phyloP scores from a whole-genome alignment of 2,797 vertebrate species.

The Smutsia temminckii region DNA sequence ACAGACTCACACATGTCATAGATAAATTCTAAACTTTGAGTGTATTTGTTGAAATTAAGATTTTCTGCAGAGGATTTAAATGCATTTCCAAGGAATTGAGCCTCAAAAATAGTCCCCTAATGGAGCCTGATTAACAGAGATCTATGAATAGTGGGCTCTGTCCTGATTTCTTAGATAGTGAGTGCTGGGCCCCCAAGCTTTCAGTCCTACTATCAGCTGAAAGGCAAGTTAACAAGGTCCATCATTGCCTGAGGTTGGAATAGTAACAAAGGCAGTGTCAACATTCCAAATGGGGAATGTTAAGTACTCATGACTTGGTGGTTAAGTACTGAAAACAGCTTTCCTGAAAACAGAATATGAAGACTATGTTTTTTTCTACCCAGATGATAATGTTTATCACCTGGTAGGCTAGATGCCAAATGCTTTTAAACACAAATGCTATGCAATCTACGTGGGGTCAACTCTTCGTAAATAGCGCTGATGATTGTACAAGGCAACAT shows the following conservation, averaged over 20 bases:
- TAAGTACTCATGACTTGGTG: not conserved
- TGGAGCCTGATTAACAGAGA: not conserved
- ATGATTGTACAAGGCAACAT: not conserved
- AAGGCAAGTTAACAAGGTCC: not conserved
- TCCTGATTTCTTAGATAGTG: not conserved
- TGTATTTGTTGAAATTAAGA: constrained; percentile 28
- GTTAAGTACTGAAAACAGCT: constrained; percentile 45
- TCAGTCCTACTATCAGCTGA: not conserved
- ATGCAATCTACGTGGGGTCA: not conserved
- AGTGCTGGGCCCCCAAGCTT: not conserved
- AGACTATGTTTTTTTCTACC: not conserved
- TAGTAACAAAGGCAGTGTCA: not conserved
- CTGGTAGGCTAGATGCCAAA: not conserved
- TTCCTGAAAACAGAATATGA: constrained; percentile 37
- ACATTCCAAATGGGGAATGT: not conserved
- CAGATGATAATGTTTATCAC: constrained; percentile 8
- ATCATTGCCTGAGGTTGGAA: not conserved
- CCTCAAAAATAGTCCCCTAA: not conserved
- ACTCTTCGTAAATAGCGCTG: not conserved
- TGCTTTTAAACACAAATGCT: constrained; percentile 39
- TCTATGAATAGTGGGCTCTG: not conserved
- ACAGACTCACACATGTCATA: not conserved
- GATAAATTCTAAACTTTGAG: not conserved
- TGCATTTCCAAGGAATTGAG: not conserved
- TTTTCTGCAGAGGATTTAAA: not conserved